phyloP scores from a whole-genome alignment of 35 echinoderm and acorn worm species.

The Holothuria glaberrima region DNA sequence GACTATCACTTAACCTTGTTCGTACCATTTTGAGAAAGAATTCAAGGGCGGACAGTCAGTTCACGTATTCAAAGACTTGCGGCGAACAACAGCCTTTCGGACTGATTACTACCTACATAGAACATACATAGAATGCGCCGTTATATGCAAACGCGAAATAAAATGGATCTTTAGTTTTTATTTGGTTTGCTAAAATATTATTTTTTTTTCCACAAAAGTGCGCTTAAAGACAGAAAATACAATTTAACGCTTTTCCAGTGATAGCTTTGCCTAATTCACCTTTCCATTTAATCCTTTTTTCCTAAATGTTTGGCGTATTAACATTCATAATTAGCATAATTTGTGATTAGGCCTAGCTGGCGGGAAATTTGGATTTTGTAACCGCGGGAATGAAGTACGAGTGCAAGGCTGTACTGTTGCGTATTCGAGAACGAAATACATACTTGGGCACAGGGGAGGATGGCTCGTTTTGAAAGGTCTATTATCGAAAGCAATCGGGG shows the following conservation, averaged over 20 bases:
- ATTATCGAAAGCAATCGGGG: too few species aligned
- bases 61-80: too few species aligned
- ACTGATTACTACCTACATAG: background rate
- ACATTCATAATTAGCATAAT: conserved; percentile 36
- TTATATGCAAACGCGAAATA: conserved; percentile 23
- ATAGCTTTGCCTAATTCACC: background rate
- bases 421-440: too few species aligned
- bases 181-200: background rate
- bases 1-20: conserved; percentile 22
- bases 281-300: background rate
- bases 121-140: background rate
- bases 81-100: background rate
- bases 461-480: too few species aligned
- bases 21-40: conserved; percentile 17
- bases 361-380: conserved; percentile 45
- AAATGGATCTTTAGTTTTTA: background rate
- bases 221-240: background rate
- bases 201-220: too few species aligned
- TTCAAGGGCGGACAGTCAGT: background rate
- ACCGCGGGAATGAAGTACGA: conserved; percentile 20
- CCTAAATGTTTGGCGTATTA: background rate
- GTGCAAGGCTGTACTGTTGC: too few species aligned
- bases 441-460: too few species aligned
- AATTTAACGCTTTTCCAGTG: background rate
- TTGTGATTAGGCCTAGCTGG: conserved; percentile 18